Evolutionary conservation across 2,797 vertebrate genomes (phyloP), one percentile per base, ranked within the genome.

Genomic region (Anguilla anguilla): DNA sequence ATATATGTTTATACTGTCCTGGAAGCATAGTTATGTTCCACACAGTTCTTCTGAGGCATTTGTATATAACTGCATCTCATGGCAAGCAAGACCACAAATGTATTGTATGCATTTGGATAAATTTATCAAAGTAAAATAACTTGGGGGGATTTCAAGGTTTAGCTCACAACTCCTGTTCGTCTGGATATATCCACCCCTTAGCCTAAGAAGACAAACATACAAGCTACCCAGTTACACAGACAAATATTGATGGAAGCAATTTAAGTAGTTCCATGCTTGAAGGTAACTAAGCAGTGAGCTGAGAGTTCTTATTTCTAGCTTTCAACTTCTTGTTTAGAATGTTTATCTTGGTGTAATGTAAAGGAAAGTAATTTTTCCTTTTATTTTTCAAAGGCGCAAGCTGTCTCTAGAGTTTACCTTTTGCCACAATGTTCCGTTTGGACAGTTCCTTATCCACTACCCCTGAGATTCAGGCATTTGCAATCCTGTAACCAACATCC

Each of bases 211-310:
- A 17, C 13, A 35, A 77, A 39, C 11, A 13, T 39, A 17, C 39
- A 39, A 35, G n/a, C 43, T 25, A 46, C 77, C 13, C 35, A 49
- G 9, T 81, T 81, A 81, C 43, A 46, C 43, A 46, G 17, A 35
- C 35, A 81, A 81, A 81, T 81, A 49, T 46, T 81, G 15, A 49
- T 49, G 35, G 77, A 46, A 81, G 77, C 35, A 81, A 74, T 49
- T 49, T 49, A 49, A 35, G 39, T 22, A 19, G 6, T 49, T 22
- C 72, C 4, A 13, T 35, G 35, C 31, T 77, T 39, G 15, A 39
- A 77, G 28, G 39, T 46, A 43, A 46, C 39, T 15, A 74, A 74
- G 28, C 31, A 13, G 31, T 15, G 69, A 74, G 69, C 28, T 17
- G 13, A 5, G 3, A 35, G 64, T 69, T 69, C 64, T 28, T 69